Evolutionary conservation across 2,797 vertebrate genomes (phyloP).

Genomic region (Eleutherodactylus coqui): DNA sequence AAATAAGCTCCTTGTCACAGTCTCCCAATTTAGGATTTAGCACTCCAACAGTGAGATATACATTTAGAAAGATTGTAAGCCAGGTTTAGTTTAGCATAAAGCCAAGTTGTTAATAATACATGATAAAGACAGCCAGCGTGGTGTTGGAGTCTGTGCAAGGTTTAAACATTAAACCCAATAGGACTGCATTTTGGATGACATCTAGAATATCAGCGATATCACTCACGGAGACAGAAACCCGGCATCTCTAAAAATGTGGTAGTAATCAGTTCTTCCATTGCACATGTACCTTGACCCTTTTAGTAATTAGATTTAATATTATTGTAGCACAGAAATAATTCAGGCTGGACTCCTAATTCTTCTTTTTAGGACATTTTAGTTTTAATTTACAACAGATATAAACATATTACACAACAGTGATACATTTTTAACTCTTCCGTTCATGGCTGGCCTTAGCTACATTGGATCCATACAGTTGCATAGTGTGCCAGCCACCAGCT

Average conservation of each 20-base stretch:
- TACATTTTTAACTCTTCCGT: no score
- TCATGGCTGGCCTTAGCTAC: no score
- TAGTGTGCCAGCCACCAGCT: no score
- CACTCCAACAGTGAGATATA: not conserved
- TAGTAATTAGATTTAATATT: not conserved
- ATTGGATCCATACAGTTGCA: no score
- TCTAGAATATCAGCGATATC: not conserved
- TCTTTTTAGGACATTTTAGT: not conserved
- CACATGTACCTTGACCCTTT: not conserved
- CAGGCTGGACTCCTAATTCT: not conserved
- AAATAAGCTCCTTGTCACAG: slow-evolving; percentile 20
- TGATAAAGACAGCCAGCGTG: slow-evolving; percentile 25
- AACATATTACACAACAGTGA: no score
- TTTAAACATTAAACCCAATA: slow-evolving; percentile 39
- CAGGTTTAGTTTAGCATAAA: slow-evolving; percentile 30
- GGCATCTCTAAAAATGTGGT: not conserved
- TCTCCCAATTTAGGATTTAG: not conserved
- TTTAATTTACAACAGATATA: not conserved
- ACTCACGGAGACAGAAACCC: not conserved
- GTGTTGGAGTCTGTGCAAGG: slow-evolving; percentile 21
- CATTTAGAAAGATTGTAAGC: slow-evolving; percentile 2
- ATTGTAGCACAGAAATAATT: not conserved
- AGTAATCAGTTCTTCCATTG: not conserved
- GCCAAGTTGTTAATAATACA: slow-evolving; percentile 49
- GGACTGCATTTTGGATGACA: slow-evolving; percentile 6